Conservation (phyloP, 92 coral and sea anemone genomes). For the Parazoanthus atlanticus region DNA sequence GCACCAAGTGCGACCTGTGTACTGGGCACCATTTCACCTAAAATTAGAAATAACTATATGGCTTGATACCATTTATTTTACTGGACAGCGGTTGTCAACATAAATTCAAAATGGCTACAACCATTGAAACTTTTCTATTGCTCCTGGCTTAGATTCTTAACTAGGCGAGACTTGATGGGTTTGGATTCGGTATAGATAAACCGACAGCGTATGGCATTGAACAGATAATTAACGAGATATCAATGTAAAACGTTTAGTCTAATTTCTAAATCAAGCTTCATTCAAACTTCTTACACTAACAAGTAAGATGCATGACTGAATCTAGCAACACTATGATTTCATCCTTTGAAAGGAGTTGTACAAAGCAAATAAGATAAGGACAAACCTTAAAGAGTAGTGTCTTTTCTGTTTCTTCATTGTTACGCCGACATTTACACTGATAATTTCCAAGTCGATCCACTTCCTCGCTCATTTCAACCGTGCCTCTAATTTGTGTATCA, state of each 20-base stretch:
- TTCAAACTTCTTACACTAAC: background rate
- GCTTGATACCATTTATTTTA: background rate
- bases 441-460: background rate
- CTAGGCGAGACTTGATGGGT: background rate
- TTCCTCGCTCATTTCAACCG: background rate
- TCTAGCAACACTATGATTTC: background rate
- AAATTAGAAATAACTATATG: background rate
- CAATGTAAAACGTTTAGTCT: background rate
- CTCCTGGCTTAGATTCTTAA: background rate
- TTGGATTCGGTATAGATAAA: too few relatives aligned
- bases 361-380: background rate
- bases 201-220: background rate
- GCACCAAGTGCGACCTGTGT: background rate
- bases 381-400: background rate
- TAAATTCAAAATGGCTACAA: constrained; percentile 12
- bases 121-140: background rate
- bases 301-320: background rate
- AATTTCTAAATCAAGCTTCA: background rate
- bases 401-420: background rate
- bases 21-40: too few relatives aligned
- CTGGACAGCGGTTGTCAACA: constrained; percentile 18
- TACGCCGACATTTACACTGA: background rate
- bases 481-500: background rate
- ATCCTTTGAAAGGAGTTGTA: background rate
- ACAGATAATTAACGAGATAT: background rate